Base-by-base conservation (phyloP, 1,140 invertebrate species). In the Bombus ignitus region DNA sequence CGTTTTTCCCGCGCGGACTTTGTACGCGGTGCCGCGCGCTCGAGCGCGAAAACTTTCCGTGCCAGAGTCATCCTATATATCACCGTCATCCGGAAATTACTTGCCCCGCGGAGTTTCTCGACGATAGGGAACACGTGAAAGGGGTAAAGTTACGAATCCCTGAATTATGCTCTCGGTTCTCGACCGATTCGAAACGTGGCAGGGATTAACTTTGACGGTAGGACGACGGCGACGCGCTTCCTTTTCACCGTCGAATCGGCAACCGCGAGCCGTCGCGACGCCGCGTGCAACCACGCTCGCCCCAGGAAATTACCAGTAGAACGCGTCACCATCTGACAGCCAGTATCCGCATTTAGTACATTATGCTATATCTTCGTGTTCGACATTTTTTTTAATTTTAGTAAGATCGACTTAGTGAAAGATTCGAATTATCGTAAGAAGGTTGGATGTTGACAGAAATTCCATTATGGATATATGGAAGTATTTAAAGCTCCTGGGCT, bases 21-120 rank as follows among this genome's bases (percentile, higher is more conserved):
- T 83, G 68, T 62, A 74, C 42, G n/a, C 79, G 65, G 18, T 9
- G 35, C 32, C 39, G 35, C 35, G 44, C 39, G 39, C 37, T 44
- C 44, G n/a, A 15, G 32, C 77, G 59, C 73, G 65, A 59, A 77
- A 89, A 89, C 83, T 89, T 89, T 87, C 75, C 80, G 76, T 78
- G 71, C 65, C 80, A 62, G 66, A 85, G 88, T 83, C 87, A 89
- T 81, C 76, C 88, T 90, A 78, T 88, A 87, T 85, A 90, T 90
- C 89, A 88, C 75, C 86, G 86, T 90, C 88, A 85, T 86, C 81
- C 87, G 88, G 90, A 91, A 91, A 91, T 91, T 89, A 90, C 86
- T 87, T 90, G 75, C 71, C 85, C 80, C 73, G 68, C 88, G 76
- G 89, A 89, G 87, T 85, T 89, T 85, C 83, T 66, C 75, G 73